phyloP scores from a whole-genome alignment of 2,113 vertebrate genomes.

The Pterocles burchelli region DNA sequence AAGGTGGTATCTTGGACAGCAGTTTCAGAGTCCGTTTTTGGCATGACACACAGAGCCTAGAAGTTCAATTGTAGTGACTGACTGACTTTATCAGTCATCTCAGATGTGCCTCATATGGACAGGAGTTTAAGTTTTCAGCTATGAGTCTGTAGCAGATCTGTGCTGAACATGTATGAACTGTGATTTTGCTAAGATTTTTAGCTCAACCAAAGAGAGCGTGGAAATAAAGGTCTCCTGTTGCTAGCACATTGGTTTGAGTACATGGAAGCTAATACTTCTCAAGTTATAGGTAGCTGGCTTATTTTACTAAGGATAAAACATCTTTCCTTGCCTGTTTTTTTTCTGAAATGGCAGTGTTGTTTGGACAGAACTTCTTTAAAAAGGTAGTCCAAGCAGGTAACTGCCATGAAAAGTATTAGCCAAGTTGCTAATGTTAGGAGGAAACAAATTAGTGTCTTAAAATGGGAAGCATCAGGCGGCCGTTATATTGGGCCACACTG shows the following conservation, averaged over 20 bases:
- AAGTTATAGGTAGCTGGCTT: not conserved
- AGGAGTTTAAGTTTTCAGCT: not conserved
- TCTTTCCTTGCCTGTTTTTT: not conserved
- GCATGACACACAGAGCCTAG: not conserved
- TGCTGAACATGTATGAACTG: not conserved
- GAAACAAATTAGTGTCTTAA: not conserved
- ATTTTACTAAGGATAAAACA: not conserved
- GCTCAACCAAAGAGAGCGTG: not conserved
- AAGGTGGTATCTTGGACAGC: not conserved
- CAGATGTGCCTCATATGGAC: not conserved
- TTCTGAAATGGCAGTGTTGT: not conserved
- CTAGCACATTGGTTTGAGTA: not conserved
- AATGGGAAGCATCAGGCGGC: not conserved
- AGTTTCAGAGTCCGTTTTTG: not conserved
- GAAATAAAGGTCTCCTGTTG: constrained; percentile 7
- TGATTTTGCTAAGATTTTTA: not conserved
- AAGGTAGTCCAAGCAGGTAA: not conserved
- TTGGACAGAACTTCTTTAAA: not conserved
- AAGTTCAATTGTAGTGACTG: not conserved
- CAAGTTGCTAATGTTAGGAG: not conserved
- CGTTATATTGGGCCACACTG: not conserved
- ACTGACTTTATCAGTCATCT: not conserved
- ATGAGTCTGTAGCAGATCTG: not conserved
- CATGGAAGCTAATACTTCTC: not conserved
- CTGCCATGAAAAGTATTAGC: not conserved